These are phyloP conservation scores for Hirtodrosophila cameraria DNA, from an alignment of 2,888 invertebrate genomes.

Conservation along the genomic window DNA sequence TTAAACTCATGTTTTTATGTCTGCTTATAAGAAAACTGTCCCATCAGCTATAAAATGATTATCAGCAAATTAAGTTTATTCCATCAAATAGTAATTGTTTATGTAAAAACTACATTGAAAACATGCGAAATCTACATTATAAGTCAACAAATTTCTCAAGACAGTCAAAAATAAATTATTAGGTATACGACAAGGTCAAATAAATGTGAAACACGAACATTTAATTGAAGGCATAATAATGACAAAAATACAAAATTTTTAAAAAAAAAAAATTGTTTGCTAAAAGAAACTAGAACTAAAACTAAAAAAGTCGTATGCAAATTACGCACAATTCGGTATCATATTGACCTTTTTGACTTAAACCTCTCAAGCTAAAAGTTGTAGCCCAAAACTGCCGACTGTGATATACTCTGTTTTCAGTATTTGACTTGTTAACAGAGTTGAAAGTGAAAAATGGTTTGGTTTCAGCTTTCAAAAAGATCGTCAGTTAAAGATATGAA, in stretches of 20 bases:
- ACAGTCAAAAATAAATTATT: slow-evolving; percentile 9
- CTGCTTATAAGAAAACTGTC: no score
- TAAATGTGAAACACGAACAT: slow-evolving; percentile 19
- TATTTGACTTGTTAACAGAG: no score
- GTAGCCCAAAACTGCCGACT: no score
- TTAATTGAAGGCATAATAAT: slow-evolving; percentile 10
- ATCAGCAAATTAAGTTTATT: no score
- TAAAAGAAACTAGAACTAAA: background rate
- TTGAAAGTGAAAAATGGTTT: no score
- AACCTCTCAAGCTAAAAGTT: background rate
- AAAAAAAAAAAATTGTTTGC: background rate
- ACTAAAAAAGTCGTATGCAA: background rate
- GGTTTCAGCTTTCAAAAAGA: no score
- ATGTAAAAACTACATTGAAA: background rate
- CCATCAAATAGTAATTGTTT: background rate
- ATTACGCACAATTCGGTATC: background rate
- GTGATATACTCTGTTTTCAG: no score
- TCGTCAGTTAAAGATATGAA: no score
- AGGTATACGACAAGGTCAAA: slow-evolving; percentile 23
- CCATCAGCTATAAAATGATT: no score
- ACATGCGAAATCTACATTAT: slow-evolving; percentile 61
- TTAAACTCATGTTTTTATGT: no score
- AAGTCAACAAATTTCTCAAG: background rate
- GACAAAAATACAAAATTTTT: background rate
- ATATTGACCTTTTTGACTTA: slow-evolving; percentile 5